Conservation (phyloP, 2,113 vertebrate genomes). For the Spermophilus dauricus region DNA sequence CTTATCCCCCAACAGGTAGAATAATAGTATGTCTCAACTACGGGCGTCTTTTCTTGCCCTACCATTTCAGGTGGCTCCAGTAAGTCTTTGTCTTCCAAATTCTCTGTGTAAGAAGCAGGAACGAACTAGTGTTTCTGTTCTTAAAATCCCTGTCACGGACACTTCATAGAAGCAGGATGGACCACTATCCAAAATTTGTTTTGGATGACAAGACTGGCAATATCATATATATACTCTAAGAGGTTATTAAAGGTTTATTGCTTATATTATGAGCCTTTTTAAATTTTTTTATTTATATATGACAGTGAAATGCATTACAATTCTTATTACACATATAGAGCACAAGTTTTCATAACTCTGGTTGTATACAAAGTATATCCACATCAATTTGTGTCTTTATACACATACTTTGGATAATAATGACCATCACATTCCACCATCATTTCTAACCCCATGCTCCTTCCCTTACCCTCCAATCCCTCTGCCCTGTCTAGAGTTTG, state of each 20-base stretch:
- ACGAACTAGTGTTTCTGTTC: background rate
- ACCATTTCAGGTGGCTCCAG: background rate
- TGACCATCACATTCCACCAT: no score
- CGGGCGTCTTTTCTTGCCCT: background rate
- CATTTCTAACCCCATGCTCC: no score
- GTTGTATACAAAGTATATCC: no score
- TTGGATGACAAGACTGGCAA: background rate
- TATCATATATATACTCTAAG: background rate
- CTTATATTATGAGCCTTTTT: background rate
- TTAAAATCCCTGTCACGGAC: background rate
- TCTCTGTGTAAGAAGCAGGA: background rate
- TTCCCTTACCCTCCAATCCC: no score
- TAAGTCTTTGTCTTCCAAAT: background rate
- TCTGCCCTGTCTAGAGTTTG: no score
- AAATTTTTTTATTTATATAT: no score
- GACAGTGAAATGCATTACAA: no score
- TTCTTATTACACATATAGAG: no score
- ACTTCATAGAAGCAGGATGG: background rate
- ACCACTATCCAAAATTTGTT: background rate
- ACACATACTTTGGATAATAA: no score
- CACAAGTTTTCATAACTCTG: no score
- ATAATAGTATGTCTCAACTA: background rate
- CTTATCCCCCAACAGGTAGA: background rate
- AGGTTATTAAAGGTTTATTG: background rate
- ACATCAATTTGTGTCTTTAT: no score